These are phyloP conservation scores for Philhelius pedissequus DNA, from an alignment of 2,888 invertebrate genomes.

Conservation along the genomic window DNA sequence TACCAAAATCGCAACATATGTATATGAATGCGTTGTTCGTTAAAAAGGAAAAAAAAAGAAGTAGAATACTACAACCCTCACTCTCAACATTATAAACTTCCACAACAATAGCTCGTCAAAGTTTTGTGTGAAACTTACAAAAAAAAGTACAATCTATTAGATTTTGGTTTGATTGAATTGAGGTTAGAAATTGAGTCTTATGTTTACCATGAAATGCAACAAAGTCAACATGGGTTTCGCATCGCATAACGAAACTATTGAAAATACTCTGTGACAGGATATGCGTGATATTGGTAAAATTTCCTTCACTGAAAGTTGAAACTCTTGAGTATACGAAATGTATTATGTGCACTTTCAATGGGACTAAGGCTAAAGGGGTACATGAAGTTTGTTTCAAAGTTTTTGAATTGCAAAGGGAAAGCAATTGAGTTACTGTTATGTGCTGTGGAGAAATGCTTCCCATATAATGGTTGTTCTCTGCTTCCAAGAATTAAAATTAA, in stretches of 20 bases:
- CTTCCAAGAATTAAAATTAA: background rate
- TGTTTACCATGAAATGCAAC: background rate
- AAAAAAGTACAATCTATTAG: background rate
- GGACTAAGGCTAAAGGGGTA: background rate
- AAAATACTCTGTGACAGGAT: background rate
- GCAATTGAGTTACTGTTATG: background rate
- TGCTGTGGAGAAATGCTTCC: background rate
- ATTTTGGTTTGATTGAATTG: background rate
- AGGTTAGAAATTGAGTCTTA: background rate
- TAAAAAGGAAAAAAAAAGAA: background rate
- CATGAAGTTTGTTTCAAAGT: background rate
- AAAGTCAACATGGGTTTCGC: background rate
- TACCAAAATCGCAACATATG: conserved; percentile 22
- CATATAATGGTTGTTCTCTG: background rate
- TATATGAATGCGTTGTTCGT: conserved; percentile 12
- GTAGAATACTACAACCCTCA: background rate
- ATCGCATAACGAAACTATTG: background rate
- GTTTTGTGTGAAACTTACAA: background rate
- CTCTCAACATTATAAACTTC: background rate
- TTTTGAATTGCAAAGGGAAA: background rate
- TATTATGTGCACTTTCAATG: background rate
- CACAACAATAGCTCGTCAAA: background rate
- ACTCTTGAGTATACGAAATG: background rate
- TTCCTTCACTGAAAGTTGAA: background rate
- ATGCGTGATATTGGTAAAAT: background rate